Evolutionary conservation across 2,888 invertebrate species (phyloP).

Genomic region (Heliconius ismenius): DNA sequence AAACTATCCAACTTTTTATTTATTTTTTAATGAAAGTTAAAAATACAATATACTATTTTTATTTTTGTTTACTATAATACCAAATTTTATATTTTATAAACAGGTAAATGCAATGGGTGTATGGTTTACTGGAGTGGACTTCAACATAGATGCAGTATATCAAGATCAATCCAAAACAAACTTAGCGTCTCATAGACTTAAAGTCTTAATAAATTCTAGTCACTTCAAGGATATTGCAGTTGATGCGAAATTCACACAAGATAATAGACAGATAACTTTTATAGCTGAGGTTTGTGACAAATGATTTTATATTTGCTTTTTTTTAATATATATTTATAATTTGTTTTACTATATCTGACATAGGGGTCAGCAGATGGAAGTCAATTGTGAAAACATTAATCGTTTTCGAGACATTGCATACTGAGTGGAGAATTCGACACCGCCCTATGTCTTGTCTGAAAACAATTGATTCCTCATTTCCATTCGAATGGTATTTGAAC

Average conservation of each 20-base stretch:
- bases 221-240: constrained; percentile 87
- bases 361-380: too few relatives aligned
- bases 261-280: constrained; percentile 85
- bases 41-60: too few relatives aligned
- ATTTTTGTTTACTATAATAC: too few relatives aligned
- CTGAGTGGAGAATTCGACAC: too few relatives aligned
- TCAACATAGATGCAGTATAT: constrained; percentile 87
- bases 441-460: too few relatives aligned
- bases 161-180: constrained; percentile 87
- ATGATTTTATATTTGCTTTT: neutral
- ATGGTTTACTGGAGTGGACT: constrained; percentile 90
- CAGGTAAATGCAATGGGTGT: constrained; percentile 87
- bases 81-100: neutral
- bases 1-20: too few relatives aligned
- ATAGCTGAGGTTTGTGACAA: constrained; percentile 81
- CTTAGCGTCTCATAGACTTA: constrained; percentile 85
- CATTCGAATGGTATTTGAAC: too few relatives aligned
- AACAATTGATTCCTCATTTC: too few relatives aligned
- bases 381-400: too few relatives aligned
- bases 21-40: too few relatives aligned
- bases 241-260: constrained; percentile 85
- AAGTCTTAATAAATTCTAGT: constrained; percentile 86
- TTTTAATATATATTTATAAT: neutral
- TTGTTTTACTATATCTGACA: too few relatives aligned
- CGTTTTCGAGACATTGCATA: too few relatives aligned